Base-by-base conservation (phyloP, 2,888 invertebrate species). In the Ectemnius continuus region DNA sequence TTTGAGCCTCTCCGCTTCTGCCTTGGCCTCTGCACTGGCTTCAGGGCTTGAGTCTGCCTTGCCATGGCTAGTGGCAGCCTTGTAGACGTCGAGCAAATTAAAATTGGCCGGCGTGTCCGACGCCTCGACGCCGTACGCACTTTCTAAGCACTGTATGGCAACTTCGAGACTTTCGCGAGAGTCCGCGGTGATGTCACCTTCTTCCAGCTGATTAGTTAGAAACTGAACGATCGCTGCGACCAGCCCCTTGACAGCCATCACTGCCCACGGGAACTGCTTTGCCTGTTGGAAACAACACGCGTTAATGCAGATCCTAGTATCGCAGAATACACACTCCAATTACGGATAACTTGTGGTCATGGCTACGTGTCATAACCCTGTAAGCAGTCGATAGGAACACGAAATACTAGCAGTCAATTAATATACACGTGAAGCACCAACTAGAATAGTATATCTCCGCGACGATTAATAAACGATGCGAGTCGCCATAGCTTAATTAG, bases 101-200 rank as follows among this genome's bases (percentile, higher is more conserved):
- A 93, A 87, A 78, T 88, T 85, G 13, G 83, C 66, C 81, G 88
- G 80, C 73, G 88, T 88, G 71, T 93, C 92, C 6, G 92, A 91
- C 1, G 92, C 90, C 57, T 92, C 92, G 0, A 98, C 92, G 81
- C 95, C 95, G 90, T 97, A 99, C 6, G 97, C 97, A 61, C 96
- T 96, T 91, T 98, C 97, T 82, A 98, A 92, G 91, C 99, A 99
- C 91, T 99, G 98, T 81, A 97, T 94, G 52, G 98, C 97, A 71
- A 99, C 99, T 92, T 98, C 98, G 64, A 98, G 92, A 89, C 96
- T 96, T 91, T 97, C 97, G 72, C 94, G 91, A 87, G 86, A 93
- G 86, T 84, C 92, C 64, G 82, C 92, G 87, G 88, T 87, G 62
- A 91, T 85, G 52, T 88, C 86, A 47, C 88, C 90, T 58, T 92